Evolutionary conservation across 2,113 vertebrate species (phyloP), one percentile per base, ranked within the genome.

Genomic region (Naja naja): DNA sequence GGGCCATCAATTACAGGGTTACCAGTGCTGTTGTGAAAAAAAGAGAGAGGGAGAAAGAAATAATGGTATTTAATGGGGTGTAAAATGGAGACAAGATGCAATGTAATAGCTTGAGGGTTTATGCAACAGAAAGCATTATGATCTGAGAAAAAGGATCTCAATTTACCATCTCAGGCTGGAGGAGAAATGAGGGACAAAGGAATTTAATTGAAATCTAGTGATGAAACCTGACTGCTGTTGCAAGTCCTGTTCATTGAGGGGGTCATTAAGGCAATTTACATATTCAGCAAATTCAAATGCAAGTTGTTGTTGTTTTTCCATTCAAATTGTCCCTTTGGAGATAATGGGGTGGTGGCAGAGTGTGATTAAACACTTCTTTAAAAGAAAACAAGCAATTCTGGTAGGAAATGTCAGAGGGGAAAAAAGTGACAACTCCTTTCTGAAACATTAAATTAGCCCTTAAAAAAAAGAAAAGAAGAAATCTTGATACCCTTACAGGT

Each of bases 51-150:
- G 49, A 30, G 18, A 60, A 54, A 11, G 45, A 90, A 94, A 94
- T 69, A 91, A 30, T 3, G 25, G 30, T 27, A 92, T 88, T 91
- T 91, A 94, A 94, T 91, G 92, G 87, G 91, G 53, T 7, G 47
- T 89, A 3, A 90, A 95, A 91, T 88, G 91, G 85, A 5, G 0
- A 52, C 39, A 91, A 47, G n/a, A 22, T 56, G 94, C 45, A 89
- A 0, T 93, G 91, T 86, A 91, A 74, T 47, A 91, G 55, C 14
- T 81, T 18, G 52, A 3, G n/a, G 87, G 60, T 93, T 90, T 64
- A 8, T 55, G 85, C 91, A 93, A 89, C 58, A 0, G 23, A 2
- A 49, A 20, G 7, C 91, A 23, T 91, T 95, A 43, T 89, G 93
- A 74, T 93, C 60, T 91, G 0, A 0, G 90, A 88, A 92, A 88